These are phyloP conservation scores for Pycnomerus fuliginosus DNA, from an alignment of 2,888 invertebrate species.

Conservation along the genomic window DNA sequence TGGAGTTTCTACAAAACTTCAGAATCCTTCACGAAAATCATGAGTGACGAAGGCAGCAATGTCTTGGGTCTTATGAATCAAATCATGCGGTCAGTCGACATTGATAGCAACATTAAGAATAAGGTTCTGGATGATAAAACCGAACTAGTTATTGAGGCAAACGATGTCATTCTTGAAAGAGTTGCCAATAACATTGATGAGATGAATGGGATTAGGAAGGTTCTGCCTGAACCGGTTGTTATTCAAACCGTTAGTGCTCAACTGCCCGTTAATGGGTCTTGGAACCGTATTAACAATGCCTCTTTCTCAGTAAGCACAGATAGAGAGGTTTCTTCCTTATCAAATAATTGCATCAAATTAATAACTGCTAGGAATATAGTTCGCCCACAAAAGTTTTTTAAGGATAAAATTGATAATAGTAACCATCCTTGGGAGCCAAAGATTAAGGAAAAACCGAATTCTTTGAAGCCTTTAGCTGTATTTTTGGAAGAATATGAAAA, in stretches of 20 bases:
- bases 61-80: constrained; percentile 62
- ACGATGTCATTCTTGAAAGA: constrained; percentile 80
- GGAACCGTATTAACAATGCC: constrained; percentile 56
- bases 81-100: constrained; percentile 58
- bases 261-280: constrained; percentile 58
- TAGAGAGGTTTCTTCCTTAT: constrained; percentile 6
- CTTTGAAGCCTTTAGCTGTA: constrained; percentile 75
- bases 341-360: constrained; percentile 55
- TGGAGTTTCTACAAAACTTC: constrained; percentile 76
- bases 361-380: constrained; percentile 71
- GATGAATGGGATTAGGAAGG: constrained; percentile 61
- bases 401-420: constrained; percentile 82
- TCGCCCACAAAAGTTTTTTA: constrained; percentile 83
- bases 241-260: constrained; percentile 51
- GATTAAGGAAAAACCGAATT: constrained; percentile 85
- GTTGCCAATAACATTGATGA: constrained; percentile 74
- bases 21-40: constrained; percentile 68
- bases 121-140: constrained; percentile 65
- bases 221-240: constrained; percentile 56
- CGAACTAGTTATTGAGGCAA: constrained; percentile 78
- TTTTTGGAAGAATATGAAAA: constrained; percentile 67
- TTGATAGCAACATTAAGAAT: constrained; percentile 58
- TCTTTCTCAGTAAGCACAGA: constrained; percentile 42
- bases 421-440: constrained; percentile 76
- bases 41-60: constrained; percentile 64